phyloP scores from a whole-genome alignment of 2,888 invertebrate species.

The Anorthoa munda region DNA sequence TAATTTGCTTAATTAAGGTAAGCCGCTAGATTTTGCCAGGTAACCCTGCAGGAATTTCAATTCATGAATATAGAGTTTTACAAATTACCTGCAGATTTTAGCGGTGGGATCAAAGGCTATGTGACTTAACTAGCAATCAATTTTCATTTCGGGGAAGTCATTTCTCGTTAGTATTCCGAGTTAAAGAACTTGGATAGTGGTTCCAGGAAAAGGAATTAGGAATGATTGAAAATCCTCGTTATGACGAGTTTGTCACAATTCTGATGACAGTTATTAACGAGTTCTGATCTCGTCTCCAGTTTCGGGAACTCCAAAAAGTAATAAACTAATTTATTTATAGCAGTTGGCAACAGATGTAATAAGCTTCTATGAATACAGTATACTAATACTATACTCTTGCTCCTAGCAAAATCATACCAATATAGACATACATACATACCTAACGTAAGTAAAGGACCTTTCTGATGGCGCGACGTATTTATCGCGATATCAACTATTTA shows the following conservation, averaged over 20 bases:
- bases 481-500: no score
- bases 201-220: not conserved
- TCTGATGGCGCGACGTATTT: no score
- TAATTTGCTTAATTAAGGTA: no score
- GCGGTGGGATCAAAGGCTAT: no score
- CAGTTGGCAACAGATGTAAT: not conserved
- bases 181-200: not conserved
- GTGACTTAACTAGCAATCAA: conserved; percentile 2
- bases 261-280: not conserved
- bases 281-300: not conserved
- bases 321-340: not conserved
- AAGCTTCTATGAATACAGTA: not conserved
- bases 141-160: not conserved
- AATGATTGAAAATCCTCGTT: not conserved
- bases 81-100: no score
- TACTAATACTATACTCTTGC: no score
- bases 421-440: no score
- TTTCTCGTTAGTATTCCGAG: not conserved
- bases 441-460: no score
- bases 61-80: no score
- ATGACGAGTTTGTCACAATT: not conserved
- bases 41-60: no score
- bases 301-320: not conserved
- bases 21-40: no score
- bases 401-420: no score